Evolutionary conservation across 2,113 vertebrate species (phyloP).

Genomic region (human): DNA sequence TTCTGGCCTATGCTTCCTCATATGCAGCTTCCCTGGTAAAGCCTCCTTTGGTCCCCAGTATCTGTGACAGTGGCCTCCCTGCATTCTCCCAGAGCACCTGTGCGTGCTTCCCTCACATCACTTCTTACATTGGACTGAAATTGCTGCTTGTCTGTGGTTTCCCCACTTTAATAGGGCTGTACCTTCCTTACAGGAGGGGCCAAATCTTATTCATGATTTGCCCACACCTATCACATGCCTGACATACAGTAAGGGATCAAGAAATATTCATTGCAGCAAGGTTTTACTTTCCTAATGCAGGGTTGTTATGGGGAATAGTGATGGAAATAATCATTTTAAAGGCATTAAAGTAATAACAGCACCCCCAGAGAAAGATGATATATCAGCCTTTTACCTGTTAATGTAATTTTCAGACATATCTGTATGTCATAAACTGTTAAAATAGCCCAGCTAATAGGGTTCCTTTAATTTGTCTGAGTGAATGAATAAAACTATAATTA

Average conservation of each 20-base stretch:
- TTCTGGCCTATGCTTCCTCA: background rate
- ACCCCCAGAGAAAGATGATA: background rate
- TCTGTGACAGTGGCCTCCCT: background rate
- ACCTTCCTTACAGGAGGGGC: background rate
- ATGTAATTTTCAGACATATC: background rate
- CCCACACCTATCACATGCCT: background rate
- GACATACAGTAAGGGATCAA: background rate
- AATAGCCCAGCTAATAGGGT: background rate
- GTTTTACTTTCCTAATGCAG: background rate
- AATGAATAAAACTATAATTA: background rate
- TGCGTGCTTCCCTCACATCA: accelerated
- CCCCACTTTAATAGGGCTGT: background rate
- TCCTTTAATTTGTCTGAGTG: background rate
- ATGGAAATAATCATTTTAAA: background rate
- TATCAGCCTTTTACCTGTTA: background rate
- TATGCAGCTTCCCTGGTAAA: accelerated
- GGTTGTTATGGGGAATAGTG: background rate
- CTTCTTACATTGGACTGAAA: background rate
- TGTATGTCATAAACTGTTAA: background rate
- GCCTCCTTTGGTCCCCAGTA: background rate
- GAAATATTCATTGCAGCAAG: background rate
- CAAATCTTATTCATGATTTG: background rate
- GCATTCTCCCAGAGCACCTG: too few relatives aligned
- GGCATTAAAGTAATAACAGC: background rate
- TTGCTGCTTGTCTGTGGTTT: background rate